Base-by-base conservation (phyloP, 2,888 invertebrate species). In the Drosophila nr. fundita region DNA sequence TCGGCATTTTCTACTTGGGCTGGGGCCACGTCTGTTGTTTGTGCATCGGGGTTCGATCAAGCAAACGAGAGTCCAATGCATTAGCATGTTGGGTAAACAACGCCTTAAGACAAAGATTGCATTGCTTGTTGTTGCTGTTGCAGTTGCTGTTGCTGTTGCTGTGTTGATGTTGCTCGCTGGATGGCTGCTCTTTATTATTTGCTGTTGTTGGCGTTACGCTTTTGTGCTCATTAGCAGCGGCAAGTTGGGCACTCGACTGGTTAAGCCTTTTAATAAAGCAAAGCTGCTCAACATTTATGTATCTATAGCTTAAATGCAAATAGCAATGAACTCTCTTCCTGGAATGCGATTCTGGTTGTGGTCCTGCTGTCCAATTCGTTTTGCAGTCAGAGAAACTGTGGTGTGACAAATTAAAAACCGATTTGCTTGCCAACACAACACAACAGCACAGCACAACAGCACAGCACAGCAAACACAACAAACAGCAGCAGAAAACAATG, bases 211-310 rank as follows among this genome's bases (percentile, higher is more conserved):
- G 77, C 85, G 88, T 88, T 89, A 90, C 83, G 89, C 90, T 89
- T 87, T 90, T 88, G 82, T 82, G 83, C 90, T 91, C 90, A 90
- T 91, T 91, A 91, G 90, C 89, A 88, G 53, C 77, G 63, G 18
- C 68, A 53, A 57, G 66, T 38, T 49, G 53, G 55, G n/a, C 63
- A 70, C 78, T 70, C 70, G 69, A 79, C 71, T 74, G 72, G 73
- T 82, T 82, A 82, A 82, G 82, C 82, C 82, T 82, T 82, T 82
- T 82, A 82, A 79, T 82, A 82, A 82, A 82, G 82, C 74, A 81
- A 82, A 82, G 70, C 50, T 68, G 32, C 11, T 48, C 32, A 53
- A 24, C n/a, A 58, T 1, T 40, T 32, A 40, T 38, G 40, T 55
- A 24, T 53, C 34, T 38, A n/a, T 34, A 53, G 13, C 21, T 42